Conservation (phyloP, 1,140 invertebrate species). For the Drosophila sulfurigaster region DNA sequence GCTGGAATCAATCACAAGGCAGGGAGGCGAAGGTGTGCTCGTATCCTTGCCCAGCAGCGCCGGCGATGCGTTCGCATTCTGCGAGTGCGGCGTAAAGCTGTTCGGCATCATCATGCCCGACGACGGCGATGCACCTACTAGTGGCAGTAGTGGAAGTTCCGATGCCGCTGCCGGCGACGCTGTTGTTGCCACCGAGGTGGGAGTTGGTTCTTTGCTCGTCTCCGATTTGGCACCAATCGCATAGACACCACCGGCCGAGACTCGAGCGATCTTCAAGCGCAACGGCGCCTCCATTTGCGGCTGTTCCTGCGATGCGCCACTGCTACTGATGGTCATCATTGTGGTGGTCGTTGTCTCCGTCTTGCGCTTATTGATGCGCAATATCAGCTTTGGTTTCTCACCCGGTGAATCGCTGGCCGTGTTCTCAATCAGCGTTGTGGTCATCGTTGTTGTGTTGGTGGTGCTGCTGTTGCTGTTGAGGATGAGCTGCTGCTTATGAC, state of each 20-base stretch:
- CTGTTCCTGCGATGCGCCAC: slow-evolving; percentile 5
- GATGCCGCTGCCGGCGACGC: slow-evolving; percentile 40
- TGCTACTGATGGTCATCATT: slow-evolving; percentile 6
- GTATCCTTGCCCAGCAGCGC: slow-evolving; percentile 71
- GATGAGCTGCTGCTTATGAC: slow-evolving; percentile 84
- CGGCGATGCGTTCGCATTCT: slow-evolving; percentile 73
- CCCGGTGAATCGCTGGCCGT: slow-evolving; percentile 84
- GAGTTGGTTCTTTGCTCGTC: slow-evolving; percentile 38
- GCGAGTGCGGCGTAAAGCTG: slow-evolving; percentile 72
- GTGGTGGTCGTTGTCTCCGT: slow-evolving; percentile 75
- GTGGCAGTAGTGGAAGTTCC: slow-evolving; percentile 48
- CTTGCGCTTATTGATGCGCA: slow-evolving; percentile 86
- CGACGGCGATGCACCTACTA: slow-evolving; percentile 50
- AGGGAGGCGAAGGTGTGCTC: slow-evolving; percentile 76
- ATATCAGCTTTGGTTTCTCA: slow-evolving; percentile 88
- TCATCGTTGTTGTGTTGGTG: slow-evolving; percentile 59
- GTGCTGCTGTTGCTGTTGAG: slow-evolving; percentile 40
- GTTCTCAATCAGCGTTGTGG: slow-evolving; percentile 80
- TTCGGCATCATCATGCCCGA: slow-evolving; percentile 39
- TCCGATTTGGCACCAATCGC: slow-evolving; percentile 85
- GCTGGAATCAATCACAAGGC: slow-evolving; percentile 76
- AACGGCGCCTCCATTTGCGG: slow-evolving; percentile 86
- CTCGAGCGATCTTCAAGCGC: slow-evolving; percentile 92
- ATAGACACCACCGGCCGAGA: slow-evolving; percentile 89
- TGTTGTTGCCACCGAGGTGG: not conserved